Evolutionary conservation across 2,888 invertebrate genomes (phyloP), one percentile per base, ranked within the genome.

Genomic region (Apeira syringaria): DNA sequence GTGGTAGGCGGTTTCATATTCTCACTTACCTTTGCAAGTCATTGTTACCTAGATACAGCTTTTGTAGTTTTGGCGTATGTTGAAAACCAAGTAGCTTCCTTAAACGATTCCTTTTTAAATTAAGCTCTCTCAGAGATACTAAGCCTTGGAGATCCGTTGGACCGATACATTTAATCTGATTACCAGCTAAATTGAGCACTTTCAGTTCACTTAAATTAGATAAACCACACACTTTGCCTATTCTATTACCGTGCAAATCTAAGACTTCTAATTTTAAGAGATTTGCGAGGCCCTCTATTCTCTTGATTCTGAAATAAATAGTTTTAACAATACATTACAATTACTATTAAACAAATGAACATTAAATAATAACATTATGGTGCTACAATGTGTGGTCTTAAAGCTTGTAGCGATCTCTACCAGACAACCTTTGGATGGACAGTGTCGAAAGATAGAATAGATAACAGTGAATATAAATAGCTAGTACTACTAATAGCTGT

Each of bases 201-300:
- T 98, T 96, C 34, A 98, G 84, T 60, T 96, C 95, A 35, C 87
- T 89, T 50, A 97, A 91, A 62, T 87, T 91, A 20, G 91, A 89
- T 53, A 97, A 84, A 31, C 96, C 96, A 35, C 79, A 91, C 10
- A 96, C 92, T 75, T 94, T 94, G 18, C 91, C 85, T 56, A 98
- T 95, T 83, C 96, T 94, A 83, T 98, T 98, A 17, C 98, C 98
- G 79, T 98, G 98, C 53, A 98, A 91, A 85, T 98, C 98, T 49
- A 98, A 84, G 5, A 98, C 97, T 83, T 98, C 97, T 50, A 98
- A 80, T 61, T 97, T 96, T 17, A 91, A 74, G 34, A 96, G 81
- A 48, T 90, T 91, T 47, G 93, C 92, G 41, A 97, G 82, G 1
- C 95, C 95, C 78, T 96, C 96, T 49, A 97, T 94, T 68, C 92